Evolutionary conservation across 2,113 vertebrate genomes (phyloP), one percentile per base, ranked within the genome.

Genomic region (Struthidea cinerea): DNA sequence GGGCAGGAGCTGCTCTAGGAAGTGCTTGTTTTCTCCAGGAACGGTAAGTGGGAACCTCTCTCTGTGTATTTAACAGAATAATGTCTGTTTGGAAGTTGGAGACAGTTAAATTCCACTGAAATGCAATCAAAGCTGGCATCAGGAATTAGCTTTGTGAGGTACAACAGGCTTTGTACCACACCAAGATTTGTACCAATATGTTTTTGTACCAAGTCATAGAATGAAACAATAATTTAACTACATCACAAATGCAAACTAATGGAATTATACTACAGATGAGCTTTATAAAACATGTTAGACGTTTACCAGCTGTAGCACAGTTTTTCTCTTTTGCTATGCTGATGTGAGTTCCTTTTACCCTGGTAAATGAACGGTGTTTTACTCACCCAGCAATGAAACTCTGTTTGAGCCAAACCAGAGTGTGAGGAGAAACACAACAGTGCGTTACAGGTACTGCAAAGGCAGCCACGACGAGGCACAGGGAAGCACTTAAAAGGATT

Each of bases 21-120:
- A 60, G 56, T 13, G 4, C 27, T 44, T 11, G 35, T 83, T 85
- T 53, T 75, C 84, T 19, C 16, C 84, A 24, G 59, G 77, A 95
- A 82, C 9, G 84, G 97, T 97, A 77, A 97, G 96, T 90, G 55
- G 17, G 47, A 78, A 56, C 22, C 50, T 94, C 56, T 84, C 37
- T 61, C 50, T 32, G 20, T 60, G 55, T 35, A 4, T 88, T 82
- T 94, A 81, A 71, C 23, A 14, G 21, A 42, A 33, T 73, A 49
- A 52, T 4, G 9, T 50, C 63, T 87, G 2, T 46, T 63, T 21
- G 63, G 63, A 93, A 95, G 77, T 30, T 16, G 39, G 44, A 80
- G 63, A 33, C 32, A 53, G 28, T 75, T 63, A 68, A 95, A 70
- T 71, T 22, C 39, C 10, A 15, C 20, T 44, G 39, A 59, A 78